Percentiles rank a stretch among this genome's conserved stretches.
Evolutionary conservation across 2,888 invertebrate genomes (phyloP).

Genomic region (Platerodrilus igneus): DNA sequence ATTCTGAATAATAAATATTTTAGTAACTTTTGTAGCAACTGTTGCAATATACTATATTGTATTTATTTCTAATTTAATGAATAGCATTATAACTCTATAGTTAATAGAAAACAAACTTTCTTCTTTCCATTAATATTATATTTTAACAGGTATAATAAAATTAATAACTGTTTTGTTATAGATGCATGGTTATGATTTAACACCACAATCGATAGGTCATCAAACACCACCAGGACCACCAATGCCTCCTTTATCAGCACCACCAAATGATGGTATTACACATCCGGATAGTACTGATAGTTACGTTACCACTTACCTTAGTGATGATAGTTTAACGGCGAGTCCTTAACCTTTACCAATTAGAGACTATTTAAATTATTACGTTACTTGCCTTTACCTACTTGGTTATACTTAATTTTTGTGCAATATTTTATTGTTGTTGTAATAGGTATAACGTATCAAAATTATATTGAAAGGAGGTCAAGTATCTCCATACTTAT

Average conservation of each 20-base stretch:
- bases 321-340: slow-evolving; percentile 74
- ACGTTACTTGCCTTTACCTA: slow-evolving; percentile 17
- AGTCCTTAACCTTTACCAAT: slow-evolving; percentile 61
- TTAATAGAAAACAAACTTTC: no score
- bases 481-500: no score
- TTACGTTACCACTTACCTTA: slow-evolving; percentile 89
- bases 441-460: no score
- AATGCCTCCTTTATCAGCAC: slow-evolving; percentile 53
- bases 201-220: slow-evolving; percentile 48
- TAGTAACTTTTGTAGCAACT: no score
- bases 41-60: no score
- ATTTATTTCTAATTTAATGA: no score
- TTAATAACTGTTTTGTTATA: slow-evolving; percentile 49
- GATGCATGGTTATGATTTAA: slow-evolving; percentile 89
- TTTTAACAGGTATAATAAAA: no score
- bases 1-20: no score
- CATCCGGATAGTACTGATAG: slow-evolving; percentile 82
- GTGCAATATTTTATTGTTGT: slow-evolving; percentile 25
- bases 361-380: slow-evolving; percentile 14
- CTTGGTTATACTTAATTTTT: slow-evolving; percentile 7
- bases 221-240: slow-evolving; percentile 52
- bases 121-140: no score
- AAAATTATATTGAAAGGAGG: no score
- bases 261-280: slow-evolving; percentile 59
- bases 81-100: no score